A percentile compares a stretch with the other conserved stretches of the same genome.
Conservation (phyloP, 1,140 invertebrate genomes). For the Drosophila persimilis region DNA sequence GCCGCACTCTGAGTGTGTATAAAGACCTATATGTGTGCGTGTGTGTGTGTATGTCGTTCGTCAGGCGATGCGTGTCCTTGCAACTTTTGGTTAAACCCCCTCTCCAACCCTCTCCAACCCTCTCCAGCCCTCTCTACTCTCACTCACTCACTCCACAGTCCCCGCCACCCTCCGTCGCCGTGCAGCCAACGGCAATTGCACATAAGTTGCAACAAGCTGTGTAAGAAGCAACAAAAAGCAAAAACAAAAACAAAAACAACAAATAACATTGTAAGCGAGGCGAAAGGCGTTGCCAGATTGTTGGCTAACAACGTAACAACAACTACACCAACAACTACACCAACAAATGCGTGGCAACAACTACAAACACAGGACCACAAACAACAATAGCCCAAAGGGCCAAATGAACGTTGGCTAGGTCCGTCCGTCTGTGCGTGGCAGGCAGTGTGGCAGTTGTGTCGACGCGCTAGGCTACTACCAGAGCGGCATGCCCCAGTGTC, state of each 20-base stretch:
- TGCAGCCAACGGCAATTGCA: slow-evolving; percentile 58
- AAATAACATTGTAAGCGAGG: slow-evolving; percentile 39
- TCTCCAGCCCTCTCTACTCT: slow-evolving; percentile 13
- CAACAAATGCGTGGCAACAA: slow-evolving; percentile 4
- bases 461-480: too few relatives aligned
- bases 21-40: not conserved
- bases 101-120: slow-evolving; percentile 7
- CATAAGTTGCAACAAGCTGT: slow-evolving; percentile 67
- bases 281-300: slow-evolving; percentile 52
- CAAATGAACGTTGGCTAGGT: slow-evolving; percentile 46
- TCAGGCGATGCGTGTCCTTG: slow-evolving; percentile 67
- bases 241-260: slow-evolving; percentile 12
- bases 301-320: slow-evolving; percentile 14
- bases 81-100: slow-evolving; percentile 52
- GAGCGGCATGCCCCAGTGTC: too few relatives aligned
- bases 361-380: slow-evolving; percentile 1
- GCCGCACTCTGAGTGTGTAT: slow-evolving; percentile 24
- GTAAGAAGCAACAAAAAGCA: slow-evolving; percentile 33
- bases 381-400: slow-evolving; percentile 42
- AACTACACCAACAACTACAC: slow-evolving; percentile 19
- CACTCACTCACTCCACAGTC: slow-evolving; percentile 10
- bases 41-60: slow-evolving; percentile 26
- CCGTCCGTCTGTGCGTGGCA: slow-evolving; percentile 22
- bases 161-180: not conserved
- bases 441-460: too few relatives aligned